A percentile compares a stretch with the other conserved stretches of the same genome.
phyloP scores from a whole-genome alignment of 2,888 invertebrate species.

The Himalopsyche anomala region DNA sequence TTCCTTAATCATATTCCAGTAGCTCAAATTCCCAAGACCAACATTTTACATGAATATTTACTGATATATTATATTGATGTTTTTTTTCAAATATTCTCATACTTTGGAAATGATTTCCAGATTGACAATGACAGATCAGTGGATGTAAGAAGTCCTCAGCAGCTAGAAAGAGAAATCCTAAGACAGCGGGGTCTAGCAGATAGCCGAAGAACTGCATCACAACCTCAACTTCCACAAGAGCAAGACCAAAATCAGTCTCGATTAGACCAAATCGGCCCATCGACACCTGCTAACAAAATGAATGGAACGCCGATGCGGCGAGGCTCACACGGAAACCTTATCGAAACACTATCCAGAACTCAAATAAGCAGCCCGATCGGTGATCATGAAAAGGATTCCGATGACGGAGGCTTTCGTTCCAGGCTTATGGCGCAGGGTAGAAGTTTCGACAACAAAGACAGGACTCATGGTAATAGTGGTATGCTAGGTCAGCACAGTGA shows the following conservation, averaged over 20 bases:
- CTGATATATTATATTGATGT: too few species aligned
- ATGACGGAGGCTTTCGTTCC: conserved; percentile 79
- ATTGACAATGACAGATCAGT: conserved; percentile 73
- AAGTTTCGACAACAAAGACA: conserved; percentile 71
- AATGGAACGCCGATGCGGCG: conserved; percentile 70
- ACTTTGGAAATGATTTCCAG: conserved; percentile 68
- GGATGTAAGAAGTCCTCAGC: conserved; percentile 80
- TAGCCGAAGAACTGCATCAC: conserved; percentile 80
- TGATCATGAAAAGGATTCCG: conserved; percentile 77
- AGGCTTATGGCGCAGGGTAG: conserved; percentile 71
- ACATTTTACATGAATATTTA: too few species aligned
- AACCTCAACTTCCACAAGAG: conserved; percentile 80
- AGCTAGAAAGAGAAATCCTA: conserved; percentile 79
- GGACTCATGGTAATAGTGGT: conserved; percentile 47
- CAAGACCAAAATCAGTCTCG: conserved; percentile 70
- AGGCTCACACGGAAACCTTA: conserved; percentile 79
- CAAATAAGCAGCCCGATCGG: conserved; percentile 64
- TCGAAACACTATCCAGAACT: conserved; percentile 72
- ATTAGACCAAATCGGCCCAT: conserved; percentile 70
- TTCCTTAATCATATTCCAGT: too few species aligned
- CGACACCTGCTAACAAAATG: conserved; percentile 69
- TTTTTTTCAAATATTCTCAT: too few species aligned
- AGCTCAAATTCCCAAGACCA: too few species aligned
- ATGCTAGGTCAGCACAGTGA: conserved; percentile 55
- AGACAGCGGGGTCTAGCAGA: conserved; percentile 78